phyloP scores from a whole-genome alignment of 2,888 invertebrate genomes.

The Melanostoma scalare region DNA sequence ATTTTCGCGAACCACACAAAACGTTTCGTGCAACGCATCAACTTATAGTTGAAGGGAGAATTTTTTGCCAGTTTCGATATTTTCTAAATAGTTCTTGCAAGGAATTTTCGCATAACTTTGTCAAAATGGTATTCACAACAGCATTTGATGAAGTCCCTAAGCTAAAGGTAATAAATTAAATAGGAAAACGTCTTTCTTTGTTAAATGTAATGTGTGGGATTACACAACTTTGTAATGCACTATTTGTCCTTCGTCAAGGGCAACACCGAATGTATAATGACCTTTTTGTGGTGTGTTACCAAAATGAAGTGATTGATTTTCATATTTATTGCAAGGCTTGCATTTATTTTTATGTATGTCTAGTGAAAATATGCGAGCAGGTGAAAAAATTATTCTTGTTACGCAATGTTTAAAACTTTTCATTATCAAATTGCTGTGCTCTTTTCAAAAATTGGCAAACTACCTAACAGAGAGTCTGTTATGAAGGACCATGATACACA shows the following conservation, averaged over 20 bases:
- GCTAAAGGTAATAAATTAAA: slow-evolving; percentile 77
- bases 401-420: slow-evolving; percentile 36
- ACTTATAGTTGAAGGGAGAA: slow-evolving; percentile 26
- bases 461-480: slow-evolving; percentile 32
- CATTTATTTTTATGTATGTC: not conserved
- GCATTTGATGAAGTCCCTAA: slow-evolving; percentile 79
- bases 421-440: slow-evolving; percentile 10
- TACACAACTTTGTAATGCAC: slow-evolving; percentile 59
- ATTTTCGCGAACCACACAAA: slow-evolving; percentile 24
- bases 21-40: slow-evolving; percentile 42
- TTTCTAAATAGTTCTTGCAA: slow-evolving; percentile 42
- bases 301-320: not conserved
- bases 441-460: slow-evolving; percentile 52
- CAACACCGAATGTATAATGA: slow-evolving; percentile 33
- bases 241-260: slow-evolving; percentile 72
- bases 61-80: slow-evolving; percentile 42
- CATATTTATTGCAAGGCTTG: not conserved
- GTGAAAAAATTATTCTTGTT: slow-evolving; percentile 12
- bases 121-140: slow-evolving; percentile 80
- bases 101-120: slow-evolving; percentile 31
- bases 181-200: slow-evolving; percentile 5
- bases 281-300: slow-evolving; percentile 3
- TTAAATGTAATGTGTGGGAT: slow-evolving; percentile 29
- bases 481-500: slow-evolving; percentile 53
- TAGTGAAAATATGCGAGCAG: slow-evolving; percentile 1